phyloP scores from a whole-genome alignment of 2,888 invertebrate species.

The Sclerodermus sp. region DNA sequence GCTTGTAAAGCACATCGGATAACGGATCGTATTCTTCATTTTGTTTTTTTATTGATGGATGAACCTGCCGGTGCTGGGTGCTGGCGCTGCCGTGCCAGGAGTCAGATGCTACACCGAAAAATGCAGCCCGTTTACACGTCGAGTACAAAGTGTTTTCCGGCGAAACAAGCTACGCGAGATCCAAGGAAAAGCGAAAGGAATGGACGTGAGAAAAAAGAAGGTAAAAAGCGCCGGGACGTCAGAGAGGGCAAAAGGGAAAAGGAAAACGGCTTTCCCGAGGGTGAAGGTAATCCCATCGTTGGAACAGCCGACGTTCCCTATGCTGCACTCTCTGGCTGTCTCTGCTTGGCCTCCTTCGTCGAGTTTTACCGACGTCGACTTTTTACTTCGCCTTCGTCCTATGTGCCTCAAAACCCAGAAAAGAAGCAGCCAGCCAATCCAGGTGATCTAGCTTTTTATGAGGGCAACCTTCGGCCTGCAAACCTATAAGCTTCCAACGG shows the following conservation, averaged over 20 bases:
- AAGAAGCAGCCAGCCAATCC: too few relatives aligned
- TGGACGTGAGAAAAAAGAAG: slow-evolving; percentile 2
- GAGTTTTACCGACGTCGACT: slow-evolving; percentile 11
- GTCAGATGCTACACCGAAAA: too few relatives aligned
- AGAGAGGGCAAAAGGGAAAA: slow-evolving; percentile 12
- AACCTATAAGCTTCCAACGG: too few relatives aligned
- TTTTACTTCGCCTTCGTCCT: slow-evolving; percentile 15
- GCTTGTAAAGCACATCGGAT: too few relatives aligned
- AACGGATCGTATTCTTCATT: too few relatives aligned
- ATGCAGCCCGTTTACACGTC: slow-evolving; percentile 31
- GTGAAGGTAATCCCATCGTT: slow-evolving; percentile 32
- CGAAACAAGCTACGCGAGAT: slow-evolving; percentile 15
- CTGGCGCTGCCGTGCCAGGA: too few relatives aligned
- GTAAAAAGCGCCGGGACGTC: background rate
- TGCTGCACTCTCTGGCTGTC: too few relatives aligned
- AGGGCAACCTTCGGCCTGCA: too few relatives aligned
- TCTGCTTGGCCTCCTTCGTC: slow-evolving; percentile 2
- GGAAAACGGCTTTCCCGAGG: slow-evolving; percentile 16
- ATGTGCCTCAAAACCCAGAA: too few relatives aligned
- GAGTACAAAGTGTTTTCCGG: slow-evolving; percentile 37
- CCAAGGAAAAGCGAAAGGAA: slow-evolving; percentile 2
- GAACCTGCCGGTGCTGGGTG: too few relatives aligned
- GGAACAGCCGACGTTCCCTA: slow-evolving; percentile 20
- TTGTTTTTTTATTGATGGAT: too few relatives aligned
- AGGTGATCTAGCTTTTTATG: too few relatives aligned